These are phyloP conservation scores for Mystacides longicornis DNA, from an alignment of 2,888 invertebrate genomes.

Conservation along the genomic window DNA sequence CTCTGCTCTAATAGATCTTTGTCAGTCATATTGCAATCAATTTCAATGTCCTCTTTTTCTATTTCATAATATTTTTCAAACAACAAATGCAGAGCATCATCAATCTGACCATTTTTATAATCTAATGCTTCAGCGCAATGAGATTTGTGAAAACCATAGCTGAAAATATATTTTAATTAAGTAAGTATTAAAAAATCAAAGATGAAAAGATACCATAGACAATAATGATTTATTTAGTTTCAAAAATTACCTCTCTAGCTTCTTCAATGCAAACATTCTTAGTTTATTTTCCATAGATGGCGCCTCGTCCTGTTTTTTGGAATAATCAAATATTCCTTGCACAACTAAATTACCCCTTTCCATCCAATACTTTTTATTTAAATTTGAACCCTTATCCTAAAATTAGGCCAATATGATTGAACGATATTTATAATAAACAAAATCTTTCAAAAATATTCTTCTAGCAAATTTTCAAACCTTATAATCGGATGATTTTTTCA, in stretches of 20 bases:
- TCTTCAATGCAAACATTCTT: conserved; percentile 61
- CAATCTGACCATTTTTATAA: conserved; percentile 59
- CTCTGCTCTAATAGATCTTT: conserved; percentile 57
- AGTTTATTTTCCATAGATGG: conserved; percentile 56
- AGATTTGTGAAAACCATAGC: conserved; percentile 65
- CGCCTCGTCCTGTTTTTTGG: conserved; percentile 48
- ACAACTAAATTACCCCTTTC: conserved; percentile 69
- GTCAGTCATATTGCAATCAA: conserved; percentile 40
- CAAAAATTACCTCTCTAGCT: conserved; percentile 57
- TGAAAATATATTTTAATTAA: conserved; percentile 35
- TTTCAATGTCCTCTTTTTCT: conserved; percentile 37
- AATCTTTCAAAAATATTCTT: neutral
- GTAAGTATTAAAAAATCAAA: neutral
- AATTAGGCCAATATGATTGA: conserved; percentile 27
- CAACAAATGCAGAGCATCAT: conserved; percentile 61
- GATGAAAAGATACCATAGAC: neutral
- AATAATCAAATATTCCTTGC: conserved; percentile 64
- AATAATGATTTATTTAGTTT: neutral
- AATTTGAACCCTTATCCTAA: conserved; percentile 59
- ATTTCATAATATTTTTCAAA: conserved; percentile 63
- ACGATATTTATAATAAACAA: neutral
- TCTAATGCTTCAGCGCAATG: conserved; percentile 71
- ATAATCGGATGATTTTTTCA: conserved; percentile 50
- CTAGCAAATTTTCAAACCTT: conserved; percentile 35
- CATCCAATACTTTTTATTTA: conserved; percentile 68